These are phyloP conservation scores for Parascotia fuliginaria DNA, from an alignment of 2,888 invertebrate genomes.

Conservation along the genomic window DNA sequence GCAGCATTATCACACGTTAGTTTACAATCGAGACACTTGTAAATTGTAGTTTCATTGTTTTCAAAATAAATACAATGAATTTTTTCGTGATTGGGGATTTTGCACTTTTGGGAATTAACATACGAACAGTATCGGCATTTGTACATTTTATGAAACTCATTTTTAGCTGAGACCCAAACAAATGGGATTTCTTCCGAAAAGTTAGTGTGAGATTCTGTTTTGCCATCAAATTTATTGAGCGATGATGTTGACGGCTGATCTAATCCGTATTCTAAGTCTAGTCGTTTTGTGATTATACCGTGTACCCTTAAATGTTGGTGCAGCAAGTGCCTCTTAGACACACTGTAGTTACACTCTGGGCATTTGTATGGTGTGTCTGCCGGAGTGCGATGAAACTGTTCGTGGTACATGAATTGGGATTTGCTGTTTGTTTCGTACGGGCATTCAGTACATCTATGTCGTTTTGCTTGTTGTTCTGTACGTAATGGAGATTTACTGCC, in stretches of 20 bases:
- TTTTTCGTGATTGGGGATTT: slow-evolving; percentile 93
- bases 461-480: slow-evolving; percentile 74
- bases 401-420: slow-evolving; percentile 94
- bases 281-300: slow-evolving; percentile 81
- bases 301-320: slow-evolving; percentile 93
- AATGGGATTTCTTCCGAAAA: slow-evolving; percentile 87
- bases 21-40: slow-evolving; percentile 91
- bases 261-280: slow-evolving; percentile 73
- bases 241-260: slow-evolving; percentile 56
- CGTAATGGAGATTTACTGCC: slow-evolving; percentile 66
- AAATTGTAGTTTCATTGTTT: slow-evolving; percentile 81
- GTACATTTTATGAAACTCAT: slow-evolving; percentile 92
- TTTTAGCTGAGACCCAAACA: slow-evolving; percentile 91
- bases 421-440: slow-evolving; percentile 95
- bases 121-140: slow-evolving; percentile 94
- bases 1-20: slow-evolving; percentile 91
- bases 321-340: slow-evolving; percentile 92
- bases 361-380: slow-evolving; percentile 92
- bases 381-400: slow-evolving; percentile 91
- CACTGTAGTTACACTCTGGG: slow-evolving; percentile 92
- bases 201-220: slow-evolving; percentile 59
- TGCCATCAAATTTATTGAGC: slow-evolving; percentile 51
- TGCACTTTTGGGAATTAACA: slow-evolving; percentile 91
- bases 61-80: slow-evolving; percentile 88
- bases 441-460: slow-evolving; percentile 92